Evolutionary conservation across 2,888 invertebrate genomes (phyloP).

Genomic region (Junonia oenone): DNA sequence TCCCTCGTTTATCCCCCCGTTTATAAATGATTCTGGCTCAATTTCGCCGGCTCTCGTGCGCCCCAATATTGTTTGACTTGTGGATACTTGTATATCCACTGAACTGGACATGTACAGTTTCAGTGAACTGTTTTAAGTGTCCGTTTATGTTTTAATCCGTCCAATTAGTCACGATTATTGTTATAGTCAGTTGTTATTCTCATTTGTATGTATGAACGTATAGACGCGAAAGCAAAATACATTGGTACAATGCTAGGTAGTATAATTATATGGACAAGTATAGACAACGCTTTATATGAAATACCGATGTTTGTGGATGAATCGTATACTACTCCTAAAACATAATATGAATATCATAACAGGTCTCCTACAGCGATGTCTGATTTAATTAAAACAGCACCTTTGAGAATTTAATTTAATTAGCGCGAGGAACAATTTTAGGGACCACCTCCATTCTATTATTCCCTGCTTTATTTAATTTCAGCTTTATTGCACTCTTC

Average conservation of each 20-base stretch:
- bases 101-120: constrained; percentile 4
- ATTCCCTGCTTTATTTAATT: constrained; percentile 17
- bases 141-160: not conserved
- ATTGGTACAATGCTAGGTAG: too few relatives aligned
- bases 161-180: too few relatives aligned
- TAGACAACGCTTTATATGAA: not conserved
- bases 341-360: constrained; percentile 30
- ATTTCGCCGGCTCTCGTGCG: constrained; percentile 55
- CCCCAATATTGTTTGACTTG: constrained; percentile 64
- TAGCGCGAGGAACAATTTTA: constrained; percentile 38
- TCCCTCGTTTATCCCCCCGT: constrained; percentile 46
- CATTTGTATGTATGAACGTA: too few relatives aligned
- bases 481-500: constrained; percentile 3
- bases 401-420: constrained; percentile 47
- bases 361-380: constrained; percentile 33
- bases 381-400: constrained; percentile 47
- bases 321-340: not conserved
- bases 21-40: constrained; percentile 74
- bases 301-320: not conserved
- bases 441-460: constrained; percentile 24
- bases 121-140: not conserved
- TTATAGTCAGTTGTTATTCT: too few relatives aligned
- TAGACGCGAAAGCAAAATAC: too few relatives aligned
- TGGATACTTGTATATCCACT: constrained; percentile 35
- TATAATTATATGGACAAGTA: too few relatives aligned